Evolutionary conservation across 2,888 invertebrate genomes (phyloP).

Genomic region (Acronicta leporina): DNA sequence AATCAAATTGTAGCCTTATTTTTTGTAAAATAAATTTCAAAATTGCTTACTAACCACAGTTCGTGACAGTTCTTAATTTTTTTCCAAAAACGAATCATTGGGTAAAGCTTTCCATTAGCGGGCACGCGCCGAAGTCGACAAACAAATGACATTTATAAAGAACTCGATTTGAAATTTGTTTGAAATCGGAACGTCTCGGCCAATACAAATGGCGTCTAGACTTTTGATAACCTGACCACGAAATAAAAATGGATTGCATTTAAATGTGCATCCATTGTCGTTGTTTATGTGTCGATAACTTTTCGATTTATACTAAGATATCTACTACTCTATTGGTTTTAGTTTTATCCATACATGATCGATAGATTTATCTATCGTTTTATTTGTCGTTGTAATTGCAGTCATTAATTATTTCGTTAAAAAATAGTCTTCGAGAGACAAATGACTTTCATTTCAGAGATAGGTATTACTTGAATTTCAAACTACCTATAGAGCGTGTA

Average conservation of each 20-base stretch:
- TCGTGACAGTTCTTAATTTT: constrained; percentile 75
- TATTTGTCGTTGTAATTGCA: too few species aligned
- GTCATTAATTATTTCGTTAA: too few species aligned
- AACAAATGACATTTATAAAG: constrained; percentile 85
- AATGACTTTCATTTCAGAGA: too few species aligned
- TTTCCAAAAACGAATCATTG: constrained; percentile 75
- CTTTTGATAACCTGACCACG: constrained; percentile 71
- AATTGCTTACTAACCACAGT: constrained; percentile 39
- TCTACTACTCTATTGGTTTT: neutral
- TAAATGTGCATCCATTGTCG: constrained; percentile 24
- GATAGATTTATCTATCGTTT: too few species aligned
- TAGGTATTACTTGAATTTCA: too few species aligned
- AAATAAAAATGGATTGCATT: constrained; percentile 48
- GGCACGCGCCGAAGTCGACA: constrained; percentile 85
- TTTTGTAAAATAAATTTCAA: constrained; percentile 21
- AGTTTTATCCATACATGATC: neutral
- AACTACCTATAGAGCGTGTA: too few species aligned
- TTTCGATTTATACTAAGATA: neutral
- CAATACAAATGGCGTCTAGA: constrained; percentile 85
- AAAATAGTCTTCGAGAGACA: too few species aligned
- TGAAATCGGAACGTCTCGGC: constrained; percentile 80
- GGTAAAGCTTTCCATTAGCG: constrained; percentile 85
- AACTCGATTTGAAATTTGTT: constrained; percentile 82
- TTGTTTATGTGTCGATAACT: constrained; percentile 16
- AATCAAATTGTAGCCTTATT: constrained; percentile 58